Conservation (phyloP, 2,113 vertebrate species). For the Rostratula benghalensis region DNA sequence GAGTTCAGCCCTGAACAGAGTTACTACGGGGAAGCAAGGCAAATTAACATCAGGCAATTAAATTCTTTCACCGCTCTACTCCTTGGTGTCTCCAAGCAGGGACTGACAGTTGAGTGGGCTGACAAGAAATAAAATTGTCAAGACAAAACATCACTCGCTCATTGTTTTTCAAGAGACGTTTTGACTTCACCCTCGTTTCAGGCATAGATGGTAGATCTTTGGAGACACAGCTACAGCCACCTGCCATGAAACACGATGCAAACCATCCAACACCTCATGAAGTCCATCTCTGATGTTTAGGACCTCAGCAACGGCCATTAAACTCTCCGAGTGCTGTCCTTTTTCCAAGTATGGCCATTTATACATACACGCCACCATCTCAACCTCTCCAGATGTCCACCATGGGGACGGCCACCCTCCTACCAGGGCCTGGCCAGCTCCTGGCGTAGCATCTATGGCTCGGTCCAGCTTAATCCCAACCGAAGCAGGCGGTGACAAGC, state of each 20-base stretch:
- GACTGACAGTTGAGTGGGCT: not conserved
- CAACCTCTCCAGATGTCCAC: not conserved
- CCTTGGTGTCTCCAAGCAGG: not conserved
- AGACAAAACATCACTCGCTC: not conserved
- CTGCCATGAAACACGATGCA: not conserved
- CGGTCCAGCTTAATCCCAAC: not conserved
- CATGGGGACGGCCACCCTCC: not conserved
- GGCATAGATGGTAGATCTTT: not conserved
- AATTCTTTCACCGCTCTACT: not conserved
- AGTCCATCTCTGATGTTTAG: not conserved
- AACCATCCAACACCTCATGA: not conserved
- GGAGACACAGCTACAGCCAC: not conserved
- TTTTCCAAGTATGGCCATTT: not conserved
- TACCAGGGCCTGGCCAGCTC: not conserved
- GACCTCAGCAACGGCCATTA: not conserved
- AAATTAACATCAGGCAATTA: not conserved
- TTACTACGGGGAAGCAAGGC: not conserved
- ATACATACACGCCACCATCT: not conserved
- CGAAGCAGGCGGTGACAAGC: accelerated
- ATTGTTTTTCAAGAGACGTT: not conserved
- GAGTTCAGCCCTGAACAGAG: not conserved
- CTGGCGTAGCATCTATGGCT: not conserved
- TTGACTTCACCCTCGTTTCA: not conserved
- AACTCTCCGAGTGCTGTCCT: not conserved
- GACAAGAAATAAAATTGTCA: not conserved